Evolutionary conservation across 1,140 invertebrate species (phyloP).

Genomic region (Propsilocerus akamusi): DNA sequence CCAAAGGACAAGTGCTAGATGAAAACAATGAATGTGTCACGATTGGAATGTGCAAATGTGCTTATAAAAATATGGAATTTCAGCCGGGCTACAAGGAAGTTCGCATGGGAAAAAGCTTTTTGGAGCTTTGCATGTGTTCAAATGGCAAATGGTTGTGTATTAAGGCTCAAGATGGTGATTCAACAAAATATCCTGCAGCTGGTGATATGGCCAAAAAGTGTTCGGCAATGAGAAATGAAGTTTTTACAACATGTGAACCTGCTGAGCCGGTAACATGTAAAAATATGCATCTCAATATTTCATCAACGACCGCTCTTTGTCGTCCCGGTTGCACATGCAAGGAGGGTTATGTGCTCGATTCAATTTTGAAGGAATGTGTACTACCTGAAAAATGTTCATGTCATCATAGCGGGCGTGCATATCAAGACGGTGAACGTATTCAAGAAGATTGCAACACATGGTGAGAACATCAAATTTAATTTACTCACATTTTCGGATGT

Average conservation of each 20-base stretch:
- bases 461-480: conserved; percentile 24
- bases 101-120: conserved; percentile 37
- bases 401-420: conserved; percentile 70
- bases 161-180: conserved; percentile 38
- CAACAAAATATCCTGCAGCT: conserved; percentile 36
- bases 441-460: conserved; percentile 69
- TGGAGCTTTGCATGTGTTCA: conserved; percentile 53
- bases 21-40: conserved; percentile 54
- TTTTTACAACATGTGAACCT: conserved; percentile 58
- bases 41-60: conserved; percentile 55
- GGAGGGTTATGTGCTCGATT: conserved; percentile 52
- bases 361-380: conserved; percentile 44
- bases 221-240: conserved; percentile 34
- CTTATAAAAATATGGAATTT: conserved; percentile 49
- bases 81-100: conserved; percentile 54
- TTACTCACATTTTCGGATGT: neutral
- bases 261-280: conserved; percentile 60
- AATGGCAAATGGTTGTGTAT: conserved; percentile 56
- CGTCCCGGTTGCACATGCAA: conserved; percentile 60
- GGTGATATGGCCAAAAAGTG: conserved; percentile 39
- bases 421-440: conserved; percentile 52
- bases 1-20: conserved; percentile 50
- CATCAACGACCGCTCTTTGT: conserved; percentile 34
- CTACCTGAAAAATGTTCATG: conserved; percentile 57
- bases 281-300: conserved; percentile 47